Evolutionary conservation across 2,888 invertebrate genomes (phyloP), one percentile per base, ranked within the genome.

Genomic region (Lordiphosa andalusiaca): DNA sequence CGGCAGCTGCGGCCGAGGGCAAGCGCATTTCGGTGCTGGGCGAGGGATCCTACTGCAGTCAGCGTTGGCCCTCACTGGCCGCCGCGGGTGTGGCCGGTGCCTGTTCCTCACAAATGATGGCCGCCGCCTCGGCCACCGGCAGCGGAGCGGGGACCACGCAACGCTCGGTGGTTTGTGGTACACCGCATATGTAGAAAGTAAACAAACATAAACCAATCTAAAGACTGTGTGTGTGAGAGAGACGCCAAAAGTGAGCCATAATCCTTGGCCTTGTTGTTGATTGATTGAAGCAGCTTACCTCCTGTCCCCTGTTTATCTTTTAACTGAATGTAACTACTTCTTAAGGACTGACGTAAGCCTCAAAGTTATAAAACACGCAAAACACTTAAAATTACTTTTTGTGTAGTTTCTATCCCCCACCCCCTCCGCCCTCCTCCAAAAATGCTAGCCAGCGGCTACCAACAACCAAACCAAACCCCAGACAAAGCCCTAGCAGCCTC

Each of bases 21-120:
- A 90, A 90, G 72, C 77, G 90, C 70, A 90, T 90, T 80, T 89
- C 90, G 50, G 88, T 89, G 62, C 83, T 90, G 36, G 88, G 88
- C 65, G 89, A 88, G 73, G 83, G 88, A 61, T 89, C 90, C 67
- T 90, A 90, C 73, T 88, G 89, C 80, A 89, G 87, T 72, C 89
- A 89, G 68, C 84, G 89, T 21, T 89, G 89, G 89, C 89, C 88
- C 33, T 86, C 89, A 33, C 63, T 88, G 65, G 86, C 89, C 46
- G 86, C 86, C 47, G 87, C 86, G 21, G 83, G 86, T 19, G 82
- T 85, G 51, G 73, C 76, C 19, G 85, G 88, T 33, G 83, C 86
- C 48, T 86, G 86, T 71, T 82, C 81, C 53, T 78, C 85, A 9
- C 85, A 82, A 54, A 69, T 86, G 60, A 72, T 80, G 72, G 84